Percentiles rank a stretch among this genome's conserved stretches.
These are phyloP conservation scores for Dermatophagoides farinae DNA, from an alignment of 1,140 invertebrate species.

Conservation along the genomic window DNA sequence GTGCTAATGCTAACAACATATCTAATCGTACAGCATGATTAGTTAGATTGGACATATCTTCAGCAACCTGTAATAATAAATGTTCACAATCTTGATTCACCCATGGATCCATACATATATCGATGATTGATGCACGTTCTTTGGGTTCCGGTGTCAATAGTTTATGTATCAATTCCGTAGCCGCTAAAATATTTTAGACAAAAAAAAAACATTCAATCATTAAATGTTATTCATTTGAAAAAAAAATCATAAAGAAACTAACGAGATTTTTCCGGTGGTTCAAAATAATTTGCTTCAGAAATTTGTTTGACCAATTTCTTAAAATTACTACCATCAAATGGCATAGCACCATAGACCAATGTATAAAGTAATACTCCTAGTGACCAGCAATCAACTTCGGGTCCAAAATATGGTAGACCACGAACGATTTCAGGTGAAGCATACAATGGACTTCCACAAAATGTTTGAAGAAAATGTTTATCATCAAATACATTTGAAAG, in stretches of 20 bases:
- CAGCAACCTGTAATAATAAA: conserved; percentile 61
- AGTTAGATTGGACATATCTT: conserved; percentile 67
- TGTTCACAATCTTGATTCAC: conserved; percentile 63
- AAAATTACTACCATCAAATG: conserved; percentile 96
- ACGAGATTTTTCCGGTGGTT: conserved; percentile 83
- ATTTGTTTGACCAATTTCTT: conserved; percentile 90
- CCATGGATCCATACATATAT: conserved; percentile 81
- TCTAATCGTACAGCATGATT: conserved; percentile 52
- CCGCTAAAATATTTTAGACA: conserved; percentile 44
- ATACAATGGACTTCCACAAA: conserved; percentile 92
- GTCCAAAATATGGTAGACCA: conserved; percentile 90
- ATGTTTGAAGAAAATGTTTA: conserved; percentile 58
- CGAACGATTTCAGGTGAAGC: conserved; percentile 97
- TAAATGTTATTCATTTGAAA: background rate
- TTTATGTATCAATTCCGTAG: conserved; percentile 74
- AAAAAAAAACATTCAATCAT: background rate
- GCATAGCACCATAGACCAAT: conserved; percentile 96
- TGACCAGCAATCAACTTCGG: conserved; percentile 81
- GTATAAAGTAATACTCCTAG: conserved; percentile 92
- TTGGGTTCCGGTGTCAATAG: conserved; percentile 79
- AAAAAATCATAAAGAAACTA: conserved; percentile 20
- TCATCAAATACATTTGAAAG: conserved; percentile 93
- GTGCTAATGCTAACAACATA: conserved; percentile 38
- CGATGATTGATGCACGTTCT: conserved; percentile 70
- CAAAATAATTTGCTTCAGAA: conserved; percentile 86